phyloP scores from a whole-genome alignment of 2,888 invertebrate genomes.

The Drosophila sordidula region DNA sequence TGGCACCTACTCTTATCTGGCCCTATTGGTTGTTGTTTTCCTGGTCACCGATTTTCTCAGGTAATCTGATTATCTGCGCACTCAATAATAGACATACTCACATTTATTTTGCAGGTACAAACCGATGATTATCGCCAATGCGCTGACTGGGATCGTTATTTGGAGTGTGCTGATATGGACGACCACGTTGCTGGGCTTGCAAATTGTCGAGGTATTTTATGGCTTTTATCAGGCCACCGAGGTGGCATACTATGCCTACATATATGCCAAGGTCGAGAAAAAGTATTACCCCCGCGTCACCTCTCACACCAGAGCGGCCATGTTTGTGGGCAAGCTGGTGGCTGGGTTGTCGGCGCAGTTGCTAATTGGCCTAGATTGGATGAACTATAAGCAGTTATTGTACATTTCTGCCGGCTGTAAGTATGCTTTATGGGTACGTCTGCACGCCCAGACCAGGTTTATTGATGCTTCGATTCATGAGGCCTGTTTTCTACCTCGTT shows the following conservation, averaged over 20 bases:
- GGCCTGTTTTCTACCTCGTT: too few relatives aligned
- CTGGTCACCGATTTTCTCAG: conserved; percentile 91
- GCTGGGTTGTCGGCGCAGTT: conserved; percentile 89
- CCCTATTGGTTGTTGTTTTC: conserved; percentile 91
- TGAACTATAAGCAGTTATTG: conserved; percentile 89
- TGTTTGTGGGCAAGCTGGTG: conserved; percentile 88
- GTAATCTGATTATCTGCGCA: conserved; percentile 55
- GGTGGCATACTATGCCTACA: conserved; percentile 96
- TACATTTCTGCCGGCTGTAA: conserved; percentile 88
- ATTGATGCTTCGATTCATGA: too few relatives aligned
- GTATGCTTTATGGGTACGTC: conserved; percentile 31
- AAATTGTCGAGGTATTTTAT: conserved; percentile 89
- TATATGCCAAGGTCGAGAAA: conserved; percentile 93
- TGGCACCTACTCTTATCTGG: conserved; percentile 94
- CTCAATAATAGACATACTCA: background rate
- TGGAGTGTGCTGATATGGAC: conserved; percentile 93
- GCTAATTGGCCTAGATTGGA: conserved; percentile 86
- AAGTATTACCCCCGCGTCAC: conserved; percentile 90
- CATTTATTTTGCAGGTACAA: conserved; percentile 88
- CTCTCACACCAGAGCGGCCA: conserved; percentile 90
- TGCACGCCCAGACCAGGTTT: too few relatives aligned
- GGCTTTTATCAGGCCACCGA: conserved; percentile 95
- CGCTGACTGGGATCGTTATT: conserved; percentile 89
- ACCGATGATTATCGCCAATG: conserved; percentile 93
- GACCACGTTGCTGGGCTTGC: conserved; percentile 89